Conservation (phyloP, 1,140 invertebrate genomes). For the Dendrolimus punctatus region DNA sequence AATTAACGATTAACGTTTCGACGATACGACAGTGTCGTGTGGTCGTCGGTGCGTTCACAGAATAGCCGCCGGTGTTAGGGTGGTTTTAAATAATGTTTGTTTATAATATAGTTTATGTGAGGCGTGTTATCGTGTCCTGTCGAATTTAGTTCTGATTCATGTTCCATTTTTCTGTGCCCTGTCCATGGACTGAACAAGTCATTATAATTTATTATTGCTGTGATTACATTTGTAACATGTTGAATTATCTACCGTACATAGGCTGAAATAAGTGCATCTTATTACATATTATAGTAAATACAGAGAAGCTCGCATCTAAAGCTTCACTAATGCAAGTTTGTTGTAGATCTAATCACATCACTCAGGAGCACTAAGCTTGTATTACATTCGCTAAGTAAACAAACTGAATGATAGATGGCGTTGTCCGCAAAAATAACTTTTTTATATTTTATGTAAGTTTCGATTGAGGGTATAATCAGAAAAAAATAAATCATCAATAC, state of each 20-base stretch:
- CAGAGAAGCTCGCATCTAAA: no score
- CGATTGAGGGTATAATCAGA: no score
- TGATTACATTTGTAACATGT: constrained; percentile 68
- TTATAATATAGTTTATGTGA: constrained; percentile 63
- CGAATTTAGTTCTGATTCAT: constrained; percentile 54
- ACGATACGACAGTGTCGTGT: constrained; percentile 45
- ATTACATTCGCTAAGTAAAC: no score
- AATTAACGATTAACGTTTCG: constrained; percentile 56
- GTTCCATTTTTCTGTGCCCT: constrained; percentile 53
- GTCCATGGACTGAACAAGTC: constrained; percentile 45
- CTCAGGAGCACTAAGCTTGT: no score
- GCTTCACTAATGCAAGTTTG: no score
- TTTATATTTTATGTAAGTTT: no score
- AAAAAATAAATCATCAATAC: no score
- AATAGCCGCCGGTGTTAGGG: neutral
- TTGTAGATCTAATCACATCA: no score
- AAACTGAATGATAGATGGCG: no score
- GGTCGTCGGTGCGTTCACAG: constrained; percentile 19
- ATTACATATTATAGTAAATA: constrained; percentile 22
- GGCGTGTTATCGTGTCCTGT: constrained; percentile 54
- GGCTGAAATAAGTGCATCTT: constrained; percentile 60
- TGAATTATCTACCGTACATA: constrained; percentile 48
- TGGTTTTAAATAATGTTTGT: constrained; percentile 24
- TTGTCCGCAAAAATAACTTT: no score
- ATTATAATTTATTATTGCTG: constrained; percentile 67